Evolutionary conservation across 2,113 vertebrate genomes (phyloP).

Genomic region (Toxotes chatareus): DNA sequence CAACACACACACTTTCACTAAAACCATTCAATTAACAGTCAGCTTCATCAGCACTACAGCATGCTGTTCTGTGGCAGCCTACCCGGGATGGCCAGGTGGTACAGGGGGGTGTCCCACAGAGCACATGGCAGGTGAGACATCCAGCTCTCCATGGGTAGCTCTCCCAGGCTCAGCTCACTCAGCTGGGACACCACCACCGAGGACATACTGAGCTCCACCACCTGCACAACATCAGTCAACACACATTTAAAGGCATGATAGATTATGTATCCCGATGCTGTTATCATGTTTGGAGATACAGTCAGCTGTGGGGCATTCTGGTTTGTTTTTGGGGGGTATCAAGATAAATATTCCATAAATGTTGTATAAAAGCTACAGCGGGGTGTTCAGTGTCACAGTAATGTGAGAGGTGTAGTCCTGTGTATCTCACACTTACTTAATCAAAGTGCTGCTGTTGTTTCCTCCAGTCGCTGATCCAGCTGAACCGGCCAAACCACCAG

Average conservation of each 20-base stretch:
- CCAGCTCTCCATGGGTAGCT: conserved; percentile 86
- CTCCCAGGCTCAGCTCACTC: conserved; percentile 59
- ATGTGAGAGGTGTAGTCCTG: background rate
- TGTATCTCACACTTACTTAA: conserved; percentile 39
- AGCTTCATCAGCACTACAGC: background rate
- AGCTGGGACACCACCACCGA: conserved; percentile 43
- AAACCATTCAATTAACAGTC: background rate
- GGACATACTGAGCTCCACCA: conserved; percentile 61
- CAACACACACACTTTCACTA: background rate
- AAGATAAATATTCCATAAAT: background rate
- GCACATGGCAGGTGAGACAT: conserved; percentile 87
- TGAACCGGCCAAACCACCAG: conserved; percentile 9
- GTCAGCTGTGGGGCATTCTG: no score
- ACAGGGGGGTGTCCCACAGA: conserved; percentile 89
- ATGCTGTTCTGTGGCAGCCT: conserved; percentile 32
- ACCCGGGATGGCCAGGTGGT: conserved; percentile 92
- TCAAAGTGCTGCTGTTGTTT: conserved; percentile 31
- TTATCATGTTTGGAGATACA: background rate
- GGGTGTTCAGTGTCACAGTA: background rate
- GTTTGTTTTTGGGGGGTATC: background rate
- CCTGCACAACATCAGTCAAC: background rate
- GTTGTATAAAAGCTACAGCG: background rate
- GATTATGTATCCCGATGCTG: background rate
- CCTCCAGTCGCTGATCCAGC: conserved; percentile 16
- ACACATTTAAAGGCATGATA: background rate